Base-by-base conservation (phyloP, 2,113 vertebrate genomes). In the Rhinolophus ferrumequinum region DNA sequence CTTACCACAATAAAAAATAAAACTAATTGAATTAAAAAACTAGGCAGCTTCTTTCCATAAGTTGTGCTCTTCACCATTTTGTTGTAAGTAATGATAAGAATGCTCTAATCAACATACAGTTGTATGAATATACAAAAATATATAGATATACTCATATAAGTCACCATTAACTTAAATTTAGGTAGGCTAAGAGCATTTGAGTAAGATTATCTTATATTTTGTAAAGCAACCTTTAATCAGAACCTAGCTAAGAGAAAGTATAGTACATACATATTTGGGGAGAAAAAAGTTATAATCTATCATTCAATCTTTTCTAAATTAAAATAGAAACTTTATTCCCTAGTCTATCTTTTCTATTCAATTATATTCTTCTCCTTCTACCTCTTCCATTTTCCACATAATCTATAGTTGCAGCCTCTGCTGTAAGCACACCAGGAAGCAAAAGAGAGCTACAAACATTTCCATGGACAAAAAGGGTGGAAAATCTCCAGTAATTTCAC, bases 391-490 rank as follows among this genome's bases (percentile, higher is more conserved):
- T 91, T 87, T 35, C 76, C 76, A 84, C 9, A 73, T 58, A n/a
- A 67, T 91, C 62, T 44, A 41, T 33, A 77, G 44, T 94, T 83
- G 8, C 22, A 90, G 19, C 18, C 28, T 84, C 83, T 92, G 44
- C 35, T 83, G 58, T 54, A 22, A 91, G 16, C 76, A 66, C 44
- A 10, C n/a, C 81, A 81, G 62, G 85, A 44, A 95, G 30, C 52
- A 88, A 93, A 95, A 66, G 4, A 38, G 21, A 91, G 16, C 41
- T 88, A 91, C 21, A 79, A 62, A 67, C 83, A 94, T 94, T 93
- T 92, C 69, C 56, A 35, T 44, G 30, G 33, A 66, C 62, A 3
- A 41, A 87, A 60, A 15, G 26, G 5, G 41, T 87, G 82, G n/a
- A 79, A 91, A 77, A 33, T 84, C 47, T 91, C 54, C n/a, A 66